A percentile compares a stretch with the other conserved stretches of the same genome.
Evolutionary conservation across 2,888 invertebrate species (phyloP).

Genomic region (Operophtera brumata): DNA sequence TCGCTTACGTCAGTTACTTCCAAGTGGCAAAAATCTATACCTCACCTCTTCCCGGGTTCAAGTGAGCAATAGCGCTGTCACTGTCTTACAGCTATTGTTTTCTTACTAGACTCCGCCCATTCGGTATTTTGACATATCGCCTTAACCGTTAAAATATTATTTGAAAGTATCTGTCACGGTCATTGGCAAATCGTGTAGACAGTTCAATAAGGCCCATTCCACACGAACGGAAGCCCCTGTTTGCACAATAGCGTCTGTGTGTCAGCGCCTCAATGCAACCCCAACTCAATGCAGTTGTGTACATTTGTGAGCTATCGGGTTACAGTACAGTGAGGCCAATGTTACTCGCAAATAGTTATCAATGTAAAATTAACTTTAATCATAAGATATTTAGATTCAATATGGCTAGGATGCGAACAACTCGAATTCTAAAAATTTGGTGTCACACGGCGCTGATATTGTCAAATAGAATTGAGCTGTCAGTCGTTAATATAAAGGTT

Average conservation of each 20-base stretch:
- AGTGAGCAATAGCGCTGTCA: too few relatives aligned
- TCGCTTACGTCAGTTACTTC: too few relatives aligned
- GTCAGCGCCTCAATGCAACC: slow-evolving; percentile 63
- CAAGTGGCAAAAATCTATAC: too few relatives aligned
- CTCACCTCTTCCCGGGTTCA: too few relatives aligned
- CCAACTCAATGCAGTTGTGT: slow-evolving; percentile 75
- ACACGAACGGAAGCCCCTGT: slow-evolving; percentile 59
- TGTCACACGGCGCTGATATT: background rate
- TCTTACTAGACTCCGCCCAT: too few relatives aligned
- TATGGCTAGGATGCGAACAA: background rate
- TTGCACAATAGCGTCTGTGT: slow-evolving; percentile 65
- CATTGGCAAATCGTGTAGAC: slow-evolving; percentile 32
- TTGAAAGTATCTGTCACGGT: slow-evolving; percentile 17
- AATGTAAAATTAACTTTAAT: background rate
- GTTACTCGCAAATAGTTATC: background rate
- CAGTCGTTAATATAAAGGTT: too few relatives aligned
- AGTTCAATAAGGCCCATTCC: slow-evolving; percentile 52
- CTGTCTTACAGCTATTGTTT: too few relatives aligned
- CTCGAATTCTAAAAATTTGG: background rate
- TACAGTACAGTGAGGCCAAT: slow-evolving; percentile 56
- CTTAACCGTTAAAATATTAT: too few relatives aligned
- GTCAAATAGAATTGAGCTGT: background rate
- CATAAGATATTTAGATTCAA: background rate
- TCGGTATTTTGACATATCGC: too few relatives aligned
- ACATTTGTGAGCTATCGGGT: slow-evolving; percentile 76